phyloP scores from a whole-genome alignment of 2,888 invertebrate genomes.

The Drosophila ochracea region DNA sequence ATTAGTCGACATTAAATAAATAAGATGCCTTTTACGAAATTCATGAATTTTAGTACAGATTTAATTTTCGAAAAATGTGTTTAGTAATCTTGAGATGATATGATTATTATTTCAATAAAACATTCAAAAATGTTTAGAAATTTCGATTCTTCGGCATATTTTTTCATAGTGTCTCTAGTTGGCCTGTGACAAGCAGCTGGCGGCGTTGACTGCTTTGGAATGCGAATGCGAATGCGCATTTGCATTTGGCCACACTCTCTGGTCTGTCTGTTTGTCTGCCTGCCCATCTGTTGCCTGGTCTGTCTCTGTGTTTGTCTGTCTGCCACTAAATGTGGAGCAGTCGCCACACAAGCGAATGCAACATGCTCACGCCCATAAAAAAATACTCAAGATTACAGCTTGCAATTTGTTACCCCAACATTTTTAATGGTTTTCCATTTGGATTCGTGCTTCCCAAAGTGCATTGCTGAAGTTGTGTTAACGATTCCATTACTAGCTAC shows the following conservation, averaged over 20 bases:
- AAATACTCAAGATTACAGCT: conserved; percentile 51
- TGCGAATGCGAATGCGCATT: conserved; percentile 77
- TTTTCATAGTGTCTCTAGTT: conserved; percentile 35
- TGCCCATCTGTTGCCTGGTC: background rate
- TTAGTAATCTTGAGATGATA: background rate
- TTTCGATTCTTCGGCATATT: background rate
- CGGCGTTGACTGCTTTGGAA: conserved; percentile 53
- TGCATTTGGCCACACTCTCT: conserved; percentile 73
- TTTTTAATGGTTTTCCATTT: conserved; percentile 58
- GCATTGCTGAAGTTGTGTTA: conserved; percentile 30
- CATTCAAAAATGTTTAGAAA: background rate
- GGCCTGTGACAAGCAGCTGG: conserved; percentile 63
- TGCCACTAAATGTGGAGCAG: conserved; percentile 45
- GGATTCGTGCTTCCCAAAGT: conserved; percentile 13
- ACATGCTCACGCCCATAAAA: conserved; percentile 51
- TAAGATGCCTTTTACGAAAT: background rate
- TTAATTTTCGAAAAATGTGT: background rate
- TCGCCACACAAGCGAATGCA: conserved; percentile 36
- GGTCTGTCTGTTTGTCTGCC: conserved; percentile 23
- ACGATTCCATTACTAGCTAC: conserved; percentile 42
- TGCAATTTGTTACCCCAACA: conserved; percentile 51
- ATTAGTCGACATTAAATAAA: background rate
- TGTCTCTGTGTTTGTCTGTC: conserved; percentile 8
- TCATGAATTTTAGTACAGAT: too few species aligned
- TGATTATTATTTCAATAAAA: background rate